Evolutionary conservation across 30 jellyfish, hydroid and myxozoan genomes (phyloP), one percentile per base, ranked within the genome.

Genomic region (Catostylus mosaicus): DNA sequence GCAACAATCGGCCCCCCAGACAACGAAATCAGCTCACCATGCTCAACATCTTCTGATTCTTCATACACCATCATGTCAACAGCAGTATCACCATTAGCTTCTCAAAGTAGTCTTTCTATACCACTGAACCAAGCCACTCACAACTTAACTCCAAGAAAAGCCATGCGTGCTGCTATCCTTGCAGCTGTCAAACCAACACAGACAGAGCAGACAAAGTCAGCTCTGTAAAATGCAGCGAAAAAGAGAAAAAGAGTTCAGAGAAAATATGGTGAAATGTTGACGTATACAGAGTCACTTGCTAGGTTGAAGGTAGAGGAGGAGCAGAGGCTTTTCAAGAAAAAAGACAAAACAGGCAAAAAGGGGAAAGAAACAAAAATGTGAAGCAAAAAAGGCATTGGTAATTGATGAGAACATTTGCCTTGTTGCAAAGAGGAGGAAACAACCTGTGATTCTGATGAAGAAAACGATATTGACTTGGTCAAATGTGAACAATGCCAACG

Each of bases 361-460:
- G 40, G 40, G 40, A 32, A 37, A 23, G 40, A 68, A 68, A 22
- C 35, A 34, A 68, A 68, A 23, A 37, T 19, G 16, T 8, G 22
- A 68, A 68, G 26, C 43, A 19, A 38, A 36, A 36, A 32, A 68
- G 33, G 81, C 63, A 40, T 40, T 40, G 54, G 54, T 40, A 40
- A 14, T 40, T 64, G 38, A 36, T 9, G 79, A 66, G 26, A 62
- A 35, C 79, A 66, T 66, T 10, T 66, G 79, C 79, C n/a, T n/a
- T n/a, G n/a, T 20, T 71, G 75, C 31, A 57, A 52, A 52, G 76
- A 75, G 60, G 87, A 75, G 37, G 87, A 75, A 52, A 57, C 77
- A 30, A 79, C 76, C 30, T 54, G 78, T 32, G 63, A 57, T 5
- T 75, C 76, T 18, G 76, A 75, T 52, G 76, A 75, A 54, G 87